phyloP scores from a whole-genome alignment of 53 echinoderm and acorn worm species.

The Holothuria scabra region DNA sequence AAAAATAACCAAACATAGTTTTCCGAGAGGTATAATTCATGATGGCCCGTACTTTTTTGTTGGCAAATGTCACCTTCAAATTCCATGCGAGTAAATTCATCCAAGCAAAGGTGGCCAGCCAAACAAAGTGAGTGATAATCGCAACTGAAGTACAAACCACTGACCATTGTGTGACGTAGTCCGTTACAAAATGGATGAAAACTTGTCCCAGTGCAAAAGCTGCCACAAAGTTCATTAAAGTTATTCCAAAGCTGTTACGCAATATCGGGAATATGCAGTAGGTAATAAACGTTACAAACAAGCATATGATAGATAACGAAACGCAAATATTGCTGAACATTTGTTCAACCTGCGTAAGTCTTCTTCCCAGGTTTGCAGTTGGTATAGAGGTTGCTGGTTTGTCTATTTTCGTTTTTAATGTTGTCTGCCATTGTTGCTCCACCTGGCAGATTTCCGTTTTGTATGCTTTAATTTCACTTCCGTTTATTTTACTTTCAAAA shows the following conservation, averaged over 20 bases:
- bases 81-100: conserved; percentile 54
- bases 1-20: not conserved
- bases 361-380: not conserved
- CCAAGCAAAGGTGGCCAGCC: conserved; percentile 53
- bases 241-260: conserved; percentile 48
- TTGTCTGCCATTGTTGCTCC: no score
- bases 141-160: conserved; percentile 28
- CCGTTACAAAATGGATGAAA: conserved; percentile 46
- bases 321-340: conserved; percentile 40
- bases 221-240: conserved; percentile 20
- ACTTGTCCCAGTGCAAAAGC: conserved; percentile 34
- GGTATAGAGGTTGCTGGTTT: no score
- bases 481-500: no score
- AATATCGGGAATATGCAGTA: conserved; percentile 35
- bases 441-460: no score
- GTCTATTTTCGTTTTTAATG: no score
- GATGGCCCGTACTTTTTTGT: not conserved
- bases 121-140: conserved; percentile 36
- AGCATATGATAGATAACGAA: conserved; percentile 39
- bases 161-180: conserved; percentile 33
- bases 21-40: not conserved
- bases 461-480: no score
- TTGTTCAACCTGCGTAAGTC: not conserved
- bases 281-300: conserved; percentile 35
- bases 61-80: conserved; percentile 18